Percentiles rank a stretch among this genome's conserved stretches.
Conservation (phyloP, 2,113 vertebrate species). For the Cynoglossus semilaevis region DNA sequence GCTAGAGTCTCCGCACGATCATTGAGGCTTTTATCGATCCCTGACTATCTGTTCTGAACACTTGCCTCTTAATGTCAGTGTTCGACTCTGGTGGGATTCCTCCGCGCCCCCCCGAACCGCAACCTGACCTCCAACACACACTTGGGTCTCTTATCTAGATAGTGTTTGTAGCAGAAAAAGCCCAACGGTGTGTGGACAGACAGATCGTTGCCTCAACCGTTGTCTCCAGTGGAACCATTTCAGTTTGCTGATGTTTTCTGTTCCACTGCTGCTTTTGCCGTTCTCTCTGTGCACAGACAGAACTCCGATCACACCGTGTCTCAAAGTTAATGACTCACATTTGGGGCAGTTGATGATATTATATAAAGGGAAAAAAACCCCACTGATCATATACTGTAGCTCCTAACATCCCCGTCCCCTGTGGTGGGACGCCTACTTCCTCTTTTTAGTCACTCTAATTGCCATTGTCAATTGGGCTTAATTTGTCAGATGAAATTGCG, state of each 20-base stretch:
- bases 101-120: constrained; percentile 1
- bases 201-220: constrained; percentile 30
- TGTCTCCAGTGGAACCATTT: constrained; percentile 25
- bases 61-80: constrained; percentile 37
- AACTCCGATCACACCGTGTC: constrained; percentile 13
- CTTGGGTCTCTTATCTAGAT: constrained; percentile 43
- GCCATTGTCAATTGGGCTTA: constrained; percentile 64
- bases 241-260: constrained; percentile 22
- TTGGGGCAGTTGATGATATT: too few relatives aligned
- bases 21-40: constrained; percentile 26
- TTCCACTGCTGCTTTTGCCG: constrained; percentile 4
- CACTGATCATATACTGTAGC: constrained; percentile 2
- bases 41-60: constrained; percentile 42
- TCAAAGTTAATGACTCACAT: not conserved
- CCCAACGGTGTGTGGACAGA: constrained; percentile 23
- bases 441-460: constrained; percentile 54
- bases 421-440: constrained; percentile 11
- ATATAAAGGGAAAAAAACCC: not conserved
- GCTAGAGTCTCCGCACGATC: constrained; percentile 11
- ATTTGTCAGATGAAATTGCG: constrained; percentile 64
- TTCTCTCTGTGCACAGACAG: constrained; percentile 4
- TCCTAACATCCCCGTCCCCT: not conserved
- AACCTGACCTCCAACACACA: constrained; percentile 1
- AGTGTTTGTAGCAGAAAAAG: constrained; percentile 50
- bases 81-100: constrained; percentile 30